Evolutionary conservation across 2,888 invertebrate genomes (phyloP).

Genomic region (Sphinx pinastri): DNA sequence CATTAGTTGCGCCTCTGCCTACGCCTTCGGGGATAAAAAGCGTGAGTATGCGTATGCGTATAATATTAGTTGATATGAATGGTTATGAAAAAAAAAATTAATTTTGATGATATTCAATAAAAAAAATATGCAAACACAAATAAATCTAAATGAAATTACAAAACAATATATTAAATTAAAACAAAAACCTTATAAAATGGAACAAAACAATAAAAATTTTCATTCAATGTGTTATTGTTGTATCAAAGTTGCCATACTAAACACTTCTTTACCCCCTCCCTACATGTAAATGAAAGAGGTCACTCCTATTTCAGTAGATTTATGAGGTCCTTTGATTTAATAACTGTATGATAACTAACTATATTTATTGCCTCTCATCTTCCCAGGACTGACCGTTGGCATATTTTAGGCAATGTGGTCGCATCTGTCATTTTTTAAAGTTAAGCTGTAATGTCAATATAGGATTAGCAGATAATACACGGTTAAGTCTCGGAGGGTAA

Average conservation of each 20-base stretch:
- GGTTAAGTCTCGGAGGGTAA: too few relatives aligned
- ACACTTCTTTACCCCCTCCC: constrained; percentile 9
- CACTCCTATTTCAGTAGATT: constrained; percentile 79
- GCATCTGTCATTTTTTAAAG: constrained; percentile 33
- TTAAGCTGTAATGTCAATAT: neutral
- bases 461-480: neutral
- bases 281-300: constrained; percentile 47
- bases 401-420: constrained; percentile 31
- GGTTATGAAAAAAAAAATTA: too few relatives aligned
- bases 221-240: neutral
- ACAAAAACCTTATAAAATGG: too few relatives aligned
- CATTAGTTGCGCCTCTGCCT: too few relatives aligned
- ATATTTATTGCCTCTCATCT: constrained; percentile 68
- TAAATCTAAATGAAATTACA: too few relatives aligned
- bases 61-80: too few relatives aligned
- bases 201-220: too few relatives aligned
- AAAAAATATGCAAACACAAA: too few relatives aligned
- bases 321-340: constrained; percentile 73
- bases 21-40: too few relatives aligned
- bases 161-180: too few relatives aligned
- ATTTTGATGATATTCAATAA: too few relatives aligned
- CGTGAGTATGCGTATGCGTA: too few relatives aligned
- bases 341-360: constrained; percentile 70
- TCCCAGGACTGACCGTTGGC: constrained; percentile 60
- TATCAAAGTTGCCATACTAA: constrained; percentile 6